phyloP scores from a whole-genome alignment of 2,888 invertebrate species.

The Gryllus longicercus region DNA sequence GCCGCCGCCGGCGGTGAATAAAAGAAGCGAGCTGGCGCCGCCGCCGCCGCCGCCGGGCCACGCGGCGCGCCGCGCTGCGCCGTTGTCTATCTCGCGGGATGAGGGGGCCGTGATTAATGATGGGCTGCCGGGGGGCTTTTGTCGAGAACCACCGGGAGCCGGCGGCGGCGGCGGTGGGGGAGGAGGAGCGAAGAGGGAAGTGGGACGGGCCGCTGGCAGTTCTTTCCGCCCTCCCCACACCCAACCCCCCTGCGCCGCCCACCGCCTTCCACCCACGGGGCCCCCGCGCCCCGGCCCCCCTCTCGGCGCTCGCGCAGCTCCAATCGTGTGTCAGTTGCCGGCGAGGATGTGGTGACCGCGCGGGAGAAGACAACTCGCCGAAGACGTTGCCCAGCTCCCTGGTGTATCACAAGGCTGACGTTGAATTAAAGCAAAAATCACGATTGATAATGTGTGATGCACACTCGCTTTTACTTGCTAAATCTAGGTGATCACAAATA shows the following conservation, averaged over 20 bases:
- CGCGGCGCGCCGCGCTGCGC: neutral
- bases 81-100: conserved; percentile 17
- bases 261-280: neutral
- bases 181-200: neutral
- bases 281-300: neutral
- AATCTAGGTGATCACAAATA: too few species aligned
- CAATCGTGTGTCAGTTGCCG: too few species aligned
- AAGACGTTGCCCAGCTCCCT: too few species aligned
- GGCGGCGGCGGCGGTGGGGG: neutral
- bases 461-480: too few species aligned
- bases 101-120: conserved; percentile 17
- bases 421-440: too few species aligned
- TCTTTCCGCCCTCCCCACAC: neutral
- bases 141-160: conserved; percentile 17
- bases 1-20: conserved; percentile 17
- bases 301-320: neutral
- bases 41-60: neutral
- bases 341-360: too few species aligned
- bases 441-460: too few species aligned
- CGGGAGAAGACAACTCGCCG: too few species aligned
- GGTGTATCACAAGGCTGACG: too few species aligned
- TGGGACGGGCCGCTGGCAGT: neutral
- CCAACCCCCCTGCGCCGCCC: neutral
- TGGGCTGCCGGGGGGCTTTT: conserved; percentile 6
- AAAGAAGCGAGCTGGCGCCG: neutral